Base-by-base conservation (phyloP, 2,113 vertebrate genomes). In the Serinus canaria region DNA sequence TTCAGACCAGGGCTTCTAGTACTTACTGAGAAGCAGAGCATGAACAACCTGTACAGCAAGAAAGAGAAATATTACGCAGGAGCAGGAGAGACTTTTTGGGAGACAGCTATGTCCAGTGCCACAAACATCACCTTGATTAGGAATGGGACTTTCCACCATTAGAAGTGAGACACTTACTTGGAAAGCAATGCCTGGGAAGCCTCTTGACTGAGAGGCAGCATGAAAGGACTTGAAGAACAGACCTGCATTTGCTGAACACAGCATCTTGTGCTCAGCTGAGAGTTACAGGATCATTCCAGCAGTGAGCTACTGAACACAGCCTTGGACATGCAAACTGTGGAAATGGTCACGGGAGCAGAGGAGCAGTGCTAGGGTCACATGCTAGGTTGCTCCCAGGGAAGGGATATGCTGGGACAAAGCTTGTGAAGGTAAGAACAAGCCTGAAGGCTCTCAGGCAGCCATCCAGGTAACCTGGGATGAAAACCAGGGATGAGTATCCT, bases 121-220 rank as follows among this genome's bases (percentile, higher is more conserved):
- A 85, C 70, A 53, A 73, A 44, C n/a, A 58, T 37, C 37, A 49
- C 46, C 63, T 50, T 66, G 72, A 24, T 30, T 73, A 11, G n/a
- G 28, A 75, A 59, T 16, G 44, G 28, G 68, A 69, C 59, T 58
- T 74, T 68, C 77, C 43, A 47, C 27, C 7, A 1, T 19, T 31
- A 67, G 66, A 72, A 76, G 24, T 7, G 50, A 89, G 60, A 37
- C 22, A 16, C 12, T 20, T 56, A 59, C 22, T 89, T 37, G 49
- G 56, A 35, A 75, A 63, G 50, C 0, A 0, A 16, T 33, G 31
- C 41, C 41, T 41, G 41, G 41, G 13, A 41, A 41, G 41, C 41
- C 41, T 41, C 41, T 83, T 58, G 58, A 46, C 49, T 7, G 27
- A 53, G 60, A 76, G 35, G 46, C 62, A 80, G n/a, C 53, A 33